These are phyloP conservation scores for Sphaerophoria taeniata DNA, from an alignment of 2,888 invertebrate genomes.

Conservation along the genomic window DNA sequence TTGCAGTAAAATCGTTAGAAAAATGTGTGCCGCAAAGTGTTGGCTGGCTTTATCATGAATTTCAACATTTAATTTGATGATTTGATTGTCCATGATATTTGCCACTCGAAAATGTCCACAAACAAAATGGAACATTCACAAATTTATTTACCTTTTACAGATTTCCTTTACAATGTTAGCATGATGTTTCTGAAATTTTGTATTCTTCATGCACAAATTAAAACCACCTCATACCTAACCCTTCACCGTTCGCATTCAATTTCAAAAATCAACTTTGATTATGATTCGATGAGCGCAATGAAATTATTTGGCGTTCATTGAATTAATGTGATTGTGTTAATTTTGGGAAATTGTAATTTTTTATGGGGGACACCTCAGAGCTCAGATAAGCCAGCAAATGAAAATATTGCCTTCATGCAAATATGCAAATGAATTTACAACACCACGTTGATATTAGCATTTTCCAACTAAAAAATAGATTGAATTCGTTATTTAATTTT, in stretches of 20 bases:
- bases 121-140: slow-evolving; percentile 28
- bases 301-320: slow-evolving; percentile 10
- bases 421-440: neutral
- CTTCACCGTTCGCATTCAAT: too few species aligned
- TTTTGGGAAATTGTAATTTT: neutral
- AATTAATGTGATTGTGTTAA: neutral
- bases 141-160: slow-evolving; percentile 8
- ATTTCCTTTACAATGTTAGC: neutral
- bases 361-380: neutral
- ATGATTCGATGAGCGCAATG: neutral
- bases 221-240: neutral
- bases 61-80: slow-evolving; percentile 54
- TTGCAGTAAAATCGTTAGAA: slow-evolving; percentile 53
- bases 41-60: slow-evolving; percentile 26
- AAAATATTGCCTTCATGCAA: neutral
- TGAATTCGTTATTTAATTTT: neutral
- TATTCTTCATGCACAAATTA: too few species aligned
- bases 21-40: slow-evolving; percentile 48
- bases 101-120: slow-evolving; percentile 32
- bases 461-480: neutral
- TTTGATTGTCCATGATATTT: slow-evolving; percentile 46
- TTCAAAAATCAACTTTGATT: neutral
- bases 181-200: neutral
- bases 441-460: neutral
- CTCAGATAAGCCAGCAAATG: neutral